Conservation (phyloP, 2,113 vertebrate species). For the Percopsis transmontana region DNA sequence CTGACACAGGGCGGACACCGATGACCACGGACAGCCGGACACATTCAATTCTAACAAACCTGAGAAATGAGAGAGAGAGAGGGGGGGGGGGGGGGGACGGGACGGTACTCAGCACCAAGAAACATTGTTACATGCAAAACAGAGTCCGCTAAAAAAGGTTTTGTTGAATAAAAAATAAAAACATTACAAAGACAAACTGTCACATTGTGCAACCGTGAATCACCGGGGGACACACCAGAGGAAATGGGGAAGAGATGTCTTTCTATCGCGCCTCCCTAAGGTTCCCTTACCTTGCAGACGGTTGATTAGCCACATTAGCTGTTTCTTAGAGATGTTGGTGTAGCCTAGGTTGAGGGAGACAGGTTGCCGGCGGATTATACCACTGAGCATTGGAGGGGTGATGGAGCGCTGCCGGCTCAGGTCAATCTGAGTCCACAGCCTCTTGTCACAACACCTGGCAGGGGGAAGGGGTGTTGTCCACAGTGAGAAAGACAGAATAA, state of each 20-base stretch:
- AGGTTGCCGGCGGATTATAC: slow-evolving; percentile 88
- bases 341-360: slow-evolving; percentile 87
- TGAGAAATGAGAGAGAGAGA: slow-evolving; percentile 40
- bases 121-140: not conserved
- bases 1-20: slow-evolving; percentile 87
- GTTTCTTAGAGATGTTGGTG: slow-evolving; percentile 93
- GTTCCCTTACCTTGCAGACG: slow-evolving; percentile 82
- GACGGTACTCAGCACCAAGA: not conserved
- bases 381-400: slow-evolving; percentile 90
- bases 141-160: not conserved
- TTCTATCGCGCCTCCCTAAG: not conserved
- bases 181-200: not conserved
- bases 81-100: not conserved
- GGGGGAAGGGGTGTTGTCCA: not conserved
- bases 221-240: not conserved
- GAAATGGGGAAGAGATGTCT: not conserved
- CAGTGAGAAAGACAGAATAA: not conserved
- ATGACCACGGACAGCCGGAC: slow-evolving; percentile 84
- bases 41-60: slow-evolving; percentile 88
- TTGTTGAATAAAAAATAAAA: not conserved
- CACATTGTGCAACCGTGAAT: not conserved
- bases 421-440: slow-evolving; percentile 88
- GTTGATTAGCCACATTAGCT: slow-evolving; percentile 93
- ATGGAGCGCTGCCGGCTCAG: slow-evolving; percentile 88
- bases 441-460: slow-evolving; percentile 88